Percentiles rank a stretch among this genome's conserved stretches.
Evolutionary conservation across 2,113 vertebrate species (phyloP).

Genomic region (Laterallus jamaicensis): DNA sequence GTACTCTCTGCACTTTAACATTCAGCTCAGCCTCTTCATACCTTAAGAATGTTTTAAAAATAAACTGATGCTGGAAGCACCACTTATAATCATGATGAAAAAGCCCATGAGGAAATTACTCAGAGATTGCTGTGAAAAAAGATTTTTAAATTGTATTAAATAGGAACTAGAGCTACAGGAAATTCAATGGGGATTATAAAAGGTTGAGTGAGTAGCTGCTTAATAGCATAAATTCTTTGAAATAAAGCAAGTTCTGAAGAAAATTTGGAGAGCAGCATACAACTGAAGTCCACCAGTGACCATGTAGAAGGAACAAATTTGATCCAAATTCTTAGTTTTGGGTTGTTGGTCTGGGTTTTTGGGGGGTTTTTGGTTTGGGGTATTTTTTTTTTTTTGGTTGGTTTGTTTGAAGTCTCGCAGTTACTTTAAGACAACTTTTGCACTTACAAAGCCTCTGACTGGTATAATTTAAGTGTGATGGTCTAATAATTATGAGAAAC

Average conservation of each 20-base stretch:
- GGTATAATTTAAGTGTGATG: not conserved
- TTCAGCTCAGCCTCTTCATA: not conserved
- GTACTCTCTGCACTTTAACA: not conserved
- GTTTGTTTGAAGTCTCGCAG: not conserved
- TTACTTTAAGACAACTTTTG: not conserved
- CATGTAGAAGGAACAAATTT: not conserved
- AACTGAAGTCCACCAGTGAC: not conserved
- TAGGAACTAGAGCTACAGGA: not conserved
- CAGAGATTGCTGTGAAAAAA: not conserved
- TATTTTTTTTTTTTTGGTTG: not conserved
- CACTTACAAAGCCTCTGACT: not conserved
- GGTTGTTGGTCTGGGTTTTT: no score
- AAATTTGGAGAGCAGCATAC: not conserved
- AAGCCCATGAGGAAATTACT: not conserved
- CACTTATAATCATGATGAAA: not conserved
- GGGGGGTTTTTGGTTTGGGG: no score
- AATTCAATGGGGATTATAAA: not conserved
- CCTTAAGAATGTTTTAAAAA: not conserved
- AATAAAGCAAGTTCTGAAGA: not conserved
- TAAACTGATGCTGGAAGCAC: not conserved
- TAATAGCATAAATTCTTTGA: not conserved
- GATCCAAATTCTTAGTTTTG: not conserved
- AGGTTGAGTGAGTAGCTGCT: not conserved
- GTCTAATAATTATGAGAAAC: not conserved
- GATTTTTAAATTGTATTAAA: not conserved